phyloP scores from a whole-genome alignment of 2,888 invertebrate genomes.

The Scotopteryx bipunctaria region DNA sequence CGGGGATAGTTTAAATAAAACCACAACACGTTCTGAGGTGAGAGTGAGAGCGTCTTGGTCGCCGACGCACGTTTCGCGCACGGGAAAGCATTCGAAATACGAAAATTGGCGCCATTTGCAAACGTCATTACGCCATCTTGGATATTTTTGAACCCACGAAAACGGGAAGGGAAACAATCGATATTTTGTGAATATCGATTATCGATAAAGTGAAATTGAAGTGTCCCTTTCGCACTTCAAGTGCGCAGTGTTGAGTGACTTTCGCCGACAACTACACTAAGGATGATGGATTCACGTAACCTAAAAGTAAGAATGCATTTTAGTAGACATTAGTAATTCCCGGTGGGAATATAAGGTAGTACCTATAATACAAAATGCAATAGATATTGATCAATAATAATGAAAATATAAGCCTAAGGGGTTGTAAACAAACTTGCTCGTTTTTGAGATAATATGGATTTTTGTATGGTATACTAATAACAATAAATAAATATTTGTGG shows the following conservation, averaged over 20 bases:
- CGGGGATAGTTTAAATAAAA: constrained; percentile 77
- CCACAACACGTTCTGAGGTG: constrained; percentile 58
- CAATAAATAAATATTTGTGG: no score
- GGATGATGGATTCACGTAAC: constrained; percentile 68
- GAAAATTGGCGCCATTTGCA: constrained; percentile 55
- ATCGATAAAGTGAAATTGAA: constrained; percentile 42
- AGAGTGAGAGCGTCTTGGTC: constrained; percentile 68
- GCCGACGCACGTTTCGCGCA: constrained; percentile 56
- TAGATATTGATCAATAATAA: no score
- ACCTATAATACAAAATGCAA: no score
- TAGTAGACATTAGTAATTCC: neutral
- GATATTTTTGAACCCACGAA: neutral
- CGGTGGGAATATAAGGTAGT: neutral
- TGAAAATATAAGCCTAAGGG: no score
- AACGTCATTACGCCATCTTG: constrained; percentile 33
- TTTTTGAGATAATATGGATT: no score
- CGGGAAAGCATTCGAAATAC: constrained; percentile 65
- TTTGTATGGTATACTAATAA: no score
- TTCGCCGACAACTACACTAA: constrained; percentile 52
- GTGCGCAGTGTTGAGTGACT: constrained; percentile 68
- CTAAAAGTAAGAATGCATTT: constrained; percentile 56
- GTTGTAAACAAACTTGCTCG: no score
- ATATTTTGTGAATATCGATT: constrained; percentile 23
- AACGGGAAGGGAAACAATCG: constrained; percentile 17
- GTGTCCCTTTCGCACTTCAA: constrained; percentile 44